Conservation (phyloP, 1,140 invertebrate species). For the Penaeus indicus region DNA sequence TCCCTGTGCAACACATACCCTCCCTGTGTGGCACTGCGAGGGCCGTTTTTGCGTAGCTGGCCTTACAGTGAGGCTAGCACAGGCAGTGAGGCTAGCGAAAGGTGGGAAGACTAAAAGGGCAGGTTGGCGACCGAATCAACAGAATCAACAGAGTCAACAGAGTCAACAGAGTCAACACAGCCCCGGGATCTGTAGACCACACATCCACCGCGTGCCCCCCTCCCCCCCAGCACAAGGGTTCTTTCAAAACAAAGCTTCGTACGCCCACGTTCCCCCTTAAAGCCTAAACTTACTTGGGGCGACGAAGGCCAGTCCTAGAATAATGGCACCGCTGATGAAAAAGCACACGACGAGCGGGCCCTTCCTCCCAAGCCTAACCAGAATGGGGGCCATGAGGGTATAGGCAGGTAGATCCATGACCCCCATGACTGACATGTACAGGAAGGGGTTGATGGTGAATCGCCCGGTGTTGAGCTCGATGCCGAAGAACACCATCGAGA, state of each 20-base stretch:
- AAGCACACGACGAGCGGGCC: constrained; percentile 24
- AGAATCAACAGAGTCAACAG: too few species aligned
- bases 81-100: too few species aligned
- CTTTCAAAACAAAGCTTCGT: not conserved
- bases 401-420: constrained; percentile 53
- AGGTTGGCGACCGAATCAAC: too few species aligned
- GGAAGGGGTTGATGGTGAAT: constrained; percentile 47
- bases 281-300: not conserved
- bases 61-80: too few species aligned
- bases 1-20: too few species aligned
- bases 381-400: constrained; percentile 33
- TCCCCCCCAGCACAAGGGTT: not conserved
- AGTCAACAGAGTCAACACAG: too few species aligned
- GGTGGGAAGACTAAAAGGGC: too few species aligned
- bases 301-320: constrained; percentile 41
- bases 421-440: constrained; percentile 41
- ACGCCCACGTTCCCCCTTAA: too few species aligned
- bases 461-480: constrained; percentile 76
- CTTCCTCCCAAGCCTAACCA: constrained; percentile 38
- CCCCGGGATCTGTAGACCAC: too few species aligned
- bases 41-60: too few species aligned
- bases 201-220: not conserved
- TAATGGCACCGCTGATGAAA: constrained; percentile 32
- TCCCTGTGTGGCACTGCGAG: too few species aligned
- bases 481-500: constrained; percentile 79